Base-by-base conservation (phyloP, 1,140 invertebrate genomes). In the Cydia amplana region DNA sequence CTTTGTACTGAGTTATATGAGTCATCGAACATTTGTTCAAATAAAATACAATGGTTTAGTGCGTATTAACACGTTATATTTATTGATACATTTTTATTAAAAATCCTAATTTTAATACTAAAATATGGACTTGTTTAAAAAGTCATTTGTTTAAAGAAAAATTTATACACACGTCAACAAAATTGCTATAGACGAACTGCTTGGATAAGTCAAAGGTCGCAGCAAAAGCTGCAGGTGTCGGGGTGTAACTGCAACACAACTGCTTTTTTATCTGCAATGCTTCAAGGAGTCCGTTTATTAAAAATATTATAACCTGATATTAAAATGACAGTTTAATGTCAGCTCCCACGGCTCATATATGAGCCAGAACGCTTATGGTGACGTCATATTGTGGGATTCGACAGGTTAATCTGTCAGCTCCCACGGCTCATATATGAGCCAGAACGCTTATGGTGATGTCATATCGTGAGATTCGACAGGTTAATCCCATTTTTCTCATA, bases 11-110 rank as follows among this genome's bases (percentile, higher is more conserved):
- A 25, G 12, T 64, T 64, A 36, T 65, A 32, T 70, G 65, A 70
- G 7, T 70, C 65, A 70, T 9, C 32, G 7, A 9, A 36, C 65
- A 70, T 36, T 70, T 70, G 65, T 70, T 7, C 16, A 72, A 74
- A 43, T 75, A 82, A 86, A 86, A 87, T 79, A 77, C 65, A 28
- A 25, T 63, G 63, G 72, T 46, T 79, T 88, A 88, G 87, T 90
- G 87, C 78, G 76, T 83, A 88, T 89, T 89, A 89, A 90, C 86
- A 90, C 86, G 86, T 83, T 87, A 87, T 83, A 87, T 91, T 85
- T 83, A 85, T 82, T 84, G 81, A 87, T 91, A 90, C 84, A 91
- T 83, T 83, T 83, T 77, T 83, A 80, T 87, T 43, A 85, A 83
- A 60, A 85, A 83, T 83, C 79, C 46, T 73, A 51, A 14, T 32